A percentile compares a stretch with the other conserved stretches of the same genome.
These are phyloP conservation scores for Arenaria interpres DNA, from an alignment of 2,113 vertebrate species.

Conservation along the genomic window DNA sequence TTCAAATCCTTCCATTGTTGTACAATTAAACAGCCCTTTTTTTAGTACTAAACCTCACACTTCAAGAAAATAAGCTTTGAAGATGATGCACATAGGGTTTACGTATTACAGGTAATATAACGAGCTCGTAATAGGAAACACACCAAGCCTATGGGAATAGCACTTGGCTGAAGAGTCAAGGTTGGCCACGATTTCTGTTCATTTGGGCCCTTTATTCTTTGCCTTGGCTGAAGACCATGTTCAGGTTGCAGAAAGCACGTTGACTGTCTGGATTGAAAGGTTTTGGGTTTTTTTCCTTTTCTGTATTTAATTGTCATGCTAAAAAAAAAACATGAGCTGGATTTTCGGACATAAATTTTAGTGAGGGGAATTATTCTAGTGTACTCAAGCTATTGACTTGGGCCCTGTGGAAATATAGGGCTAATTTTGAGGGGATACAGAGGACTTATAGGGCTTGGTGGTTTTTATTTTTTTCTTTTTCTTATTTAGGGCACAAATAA, in stretches of 20 bases:
- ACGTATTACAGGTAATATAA: background rate
- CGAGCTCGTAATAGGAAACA: rapidly evolving
- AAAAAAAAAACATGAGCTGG: background rate
- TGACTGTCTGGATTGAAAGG: background rate
- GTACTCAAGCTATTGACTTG: background rate
- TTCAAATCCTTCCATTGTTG: conserved; percentile 5
- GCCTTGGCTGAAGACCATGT: background rate
- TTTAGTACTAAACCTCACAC: background rate
- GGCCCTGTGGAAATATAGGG: background rate
- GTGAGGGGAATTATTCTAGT: background rate
- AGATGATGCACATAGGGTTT: background rate
- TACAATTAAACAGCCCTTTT: conserved; percentile 48
- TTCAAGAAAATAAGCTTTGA: conserved; percentile 18
- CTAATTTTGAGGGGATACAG: background rate
- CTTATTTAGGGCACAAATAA: background rate
- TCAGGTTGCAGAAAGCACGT: background rate
- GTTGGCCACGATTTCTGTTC: background rate
- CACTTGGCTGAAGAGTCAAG: background rate
- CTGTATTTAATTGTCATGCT: background rate
- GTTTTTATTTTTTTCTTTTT: background rate
- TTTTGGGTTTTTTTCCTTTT: background rate
- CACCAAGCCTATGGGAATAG: background rate
- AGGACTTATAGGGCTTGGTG: background rate
- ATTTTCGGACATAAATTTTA: background rate
- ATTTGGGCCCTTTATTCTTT: background rate